Percentiles rank a stretch among this genome's conserved stretches.
Conservation (phyloP, 2,797 vertebrate genomes). For the Austrolebias charrua region DNA sequence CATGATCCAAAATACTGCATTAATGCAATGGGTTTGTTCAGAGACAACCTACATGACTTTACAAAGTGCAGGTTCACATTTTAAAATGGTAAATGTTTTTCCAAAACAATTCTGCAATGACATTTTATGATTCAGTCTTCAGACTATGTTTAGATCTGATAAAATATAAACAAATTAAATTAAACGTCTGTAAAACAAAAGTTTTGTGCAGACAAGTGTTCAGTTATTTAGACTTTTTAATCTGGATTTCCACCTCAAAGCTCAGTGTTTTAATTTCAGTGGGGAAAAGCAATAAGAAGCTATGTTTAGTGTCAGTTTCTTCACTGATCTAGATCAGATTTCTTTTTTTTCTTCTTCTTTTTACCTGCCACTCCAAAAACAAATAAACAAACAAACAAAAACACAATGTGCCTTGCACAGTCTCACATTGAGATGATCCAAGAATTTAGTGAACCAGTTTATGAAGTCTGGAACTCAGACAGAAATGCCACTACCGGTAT, state of each 20-base stretch:
- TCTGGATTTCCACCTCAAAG: too few relatives aligned
- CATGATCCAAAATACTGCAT: conserved; percentile 33
- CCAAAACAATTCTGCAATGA: conserved; percentile 34
- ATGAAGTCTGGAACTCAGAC: conserved; percentile 9
- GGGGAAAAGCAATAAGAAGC: neutral
- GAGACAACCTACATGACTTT: conserved; percentile 26
- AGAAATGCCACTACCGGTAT: conserved; percentile 30
- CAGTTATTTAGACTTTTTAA: conserved; percentile 4
- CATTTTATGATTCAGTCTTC: conserved; percentile 7
- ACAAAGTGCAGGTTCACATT: conserved; percentile 16
- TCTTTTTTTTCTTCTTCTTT: too few relatives aligned
- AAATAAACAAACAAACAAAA: too few relatives aligned
- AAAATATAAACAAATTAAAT: neutral
- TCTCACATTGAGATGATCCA: neutral
- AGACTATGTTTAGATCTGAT: conserved; percentile 4
- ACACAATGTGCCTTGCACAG: neutral
- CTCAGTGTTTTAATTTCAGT: neutral
- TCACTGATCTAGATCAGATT: too few relatives aligned
- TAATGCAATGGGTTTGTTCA: conserved; percentile 37
- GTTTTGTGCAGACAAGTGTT: neutral
- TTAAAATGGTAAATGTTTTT: conserved; percentile 22
- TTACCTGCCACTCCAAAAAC: too few relatives aligned
- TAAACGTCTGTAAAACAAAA: neutral
- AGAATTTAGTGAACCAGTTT: conserved; percentile 4
- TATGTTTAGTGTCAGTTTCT: too few relatives aligned